Base-by-base conservation (phyloP, 2,888 invertebrate genomes). In the Nomada flava region DNA sequence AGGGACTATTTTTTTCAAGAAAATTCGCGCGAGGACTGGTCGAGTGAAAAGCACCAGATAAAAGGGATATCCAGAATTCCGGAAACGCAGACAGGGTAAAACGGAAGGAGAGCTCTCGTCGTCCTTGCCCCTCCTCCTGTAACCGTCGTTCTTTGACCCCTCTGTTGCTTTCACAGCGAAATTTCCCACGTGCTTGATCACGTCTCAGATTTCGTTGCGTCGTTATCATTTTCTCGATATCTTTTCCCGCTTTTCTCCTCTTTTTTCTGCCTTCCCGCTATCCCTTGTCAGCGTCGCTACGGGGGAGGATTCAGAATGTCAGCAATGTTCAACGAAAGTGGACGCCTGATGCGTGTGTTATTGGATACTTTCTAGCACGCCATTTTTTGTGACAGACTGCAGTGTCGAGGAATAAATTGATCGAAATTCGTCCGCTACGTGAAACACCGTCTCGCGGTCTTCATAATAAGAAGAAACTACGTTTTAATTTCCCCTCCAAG, bases 131-230 rank as follows among this genome's bases (percentile, higher is more conserved):
- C 71, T 68, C 60, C 57, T 71, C 65, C 52, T 4, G 10, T 13
- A 29, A 23, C 23, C 50, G 57, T 29, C 84, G 73, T 78, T 80
- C 84, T 77, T 83, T 83, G 79, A 47, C 65, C 57, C 79, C 67
- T 64, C 60, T 59, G 64, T 83, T 67, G 82, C 83, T 83, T 78
- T 79, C 79, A 68, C 80, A 81, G 82, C 79, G 79, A 82, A 79
- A 86, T 87, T 78, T 77, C 77, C 76, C 81, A 79, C 85, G 78
- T 87, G 87, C 83, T 81, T 83, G 85, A 85, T 87, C 86, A 75
- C 83, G 79, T 85, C 76, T 68, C 57, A 57, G 71, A 72, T 78
- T 80, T 82, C 80, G 65, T 79, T 79, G 80, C 71, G 63, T 55
- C 75, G 75, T 75, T 80, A 82, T 73, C 57, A 76, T 67, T 70